phyloP scores from a whole-genome alignment of 2,888 invertebrate species.

The Lacanobia oleracea region DNA sequence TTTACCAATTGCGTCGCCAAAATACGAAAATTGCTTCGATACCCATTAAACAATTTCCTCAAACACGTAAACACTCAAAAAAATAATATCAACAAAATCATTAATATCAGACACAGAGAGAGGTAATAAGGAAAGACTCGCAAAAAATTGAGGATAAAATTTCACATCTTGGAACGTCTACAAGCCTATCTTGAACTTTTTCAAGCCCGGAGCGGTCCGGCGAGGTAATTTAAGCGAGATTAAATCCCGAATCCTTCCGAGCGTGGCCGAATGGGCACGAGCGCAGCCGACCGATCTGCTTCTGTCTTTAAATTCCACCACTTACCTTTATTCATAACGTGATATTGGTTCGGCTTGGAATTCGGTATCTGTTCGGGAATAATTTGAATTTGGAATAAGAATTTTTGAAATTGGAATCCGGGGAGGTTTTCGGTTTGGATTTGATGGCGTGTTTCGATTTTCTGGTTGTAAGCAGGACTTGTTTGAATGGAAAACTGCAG shows the following conservation, averaged over 20 bases:
- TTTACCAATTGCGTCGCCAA: background rate
- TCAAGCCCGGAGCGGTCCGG: slow-evolving; percentile 69
- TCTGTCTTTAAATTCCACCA: slow-evolving; percentile 67
- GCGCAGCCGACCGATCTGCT: slow-evolving; percentile 62
- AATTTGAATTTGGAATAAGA: slow-evolving; percentile 70
- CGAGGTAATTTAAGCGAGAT: slow-evolving; percentile 78
- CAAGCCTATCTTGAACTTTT: slow-evolving; percentile 70
- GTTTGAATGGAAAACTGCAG: slow-evolving; percentile 3
- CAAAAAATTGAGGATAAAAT: slow-evolving; percentile 70
- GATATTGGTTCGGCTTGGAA: slow-evolving; percentile 68
- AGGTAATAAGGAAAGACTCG: slow-evolving; percentile 68
- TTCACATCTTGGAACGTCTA: slow-evolving; percentile 69
- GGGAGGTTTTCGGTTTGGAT: slow-evolving; percentile 45
- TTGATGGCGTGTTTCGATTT: slow-evolving; percentile 59
- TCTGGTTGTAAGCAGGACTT: slow-evolving; percentile 26
- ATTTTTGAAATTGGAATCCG: slow-evolving; percentile 64
- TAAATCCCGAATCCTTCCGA: slow-evolving; percentile 74
- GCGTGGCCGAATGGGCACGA: slow-evolving; percentile 69
- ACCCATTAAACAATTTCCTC: slow-evolving; percentile 1
- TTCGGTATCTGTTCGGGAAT: slow-evolving; percentile 68
- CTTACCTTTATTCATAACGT: slow-evolving; percentile 73
- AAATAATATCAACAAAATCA: slow-evolving; percentile 52
- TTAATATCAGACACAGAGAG: slow-evolving; percentile 63
- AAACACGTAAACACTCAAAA: slow-evolving; percentile 12
- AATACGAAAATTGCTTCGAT: slow-evolving; percentile 11